Base-by-base conservation (phyloP, 1,140 invertebrate species). In the Sweltsa coloradensis region DNA sequence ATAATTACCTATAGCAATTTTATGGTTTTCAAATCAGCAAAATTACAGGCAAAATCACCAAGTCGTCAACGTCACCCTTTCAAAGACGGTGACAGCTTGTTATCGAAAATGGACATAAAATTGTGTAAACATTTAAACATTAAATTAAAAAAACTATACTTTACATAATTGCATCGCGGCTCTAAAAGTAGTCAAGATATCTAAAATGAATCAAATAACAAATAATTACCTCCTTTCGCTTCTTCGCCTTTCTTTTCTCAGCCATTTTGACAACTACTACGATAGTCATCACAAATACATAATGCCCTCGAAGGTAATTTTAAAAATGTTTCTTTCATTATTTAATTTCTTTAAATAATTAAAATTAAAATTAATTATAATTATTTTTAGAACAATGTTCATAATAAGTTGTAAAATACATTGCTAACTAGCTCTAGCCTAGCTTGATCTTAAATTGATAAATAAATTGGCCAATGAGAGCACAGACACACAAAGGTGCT, bases 211-310 rank as follows among this genome's bases (percentile, higher is more conserved):
- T 29, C 19, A 47, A 46, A 41, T 48, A 50, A 51, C 23, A 34
- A 50, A 42, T 47, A 47, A 46, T 72, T 71, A 81, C 81, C 63
- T 83, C 79, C 74, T 81, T 83, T 50, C 79, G 78, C 56, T 80
- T 83, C 64, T 75, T 76, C 57, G 71, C 75, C 73, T 80, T 81
- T 61, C 74, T 75, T 62, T 81, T 82, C 55, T 84, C 82, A 65
- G 79, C 80, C 80, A 84, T 84, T 60, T 70, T 77, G 67, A 57
- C 54, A 62, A 58, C 49, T 46, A 34, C 47, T n/a, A n/a, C n/a
- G n/a, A n/a, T n/a, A n/a, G n/a, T 16, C 25, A 34, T 18, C 14
- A 14, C 25, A 25, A 29, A 21, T 31, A 25, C 34, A 24, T 21
- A 44, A 3, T 45, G 11, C 22, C 34, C 16, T 37, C 22, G 22